Conservation (phyloP, 1,140 invertebrate species). For the Heliconius hewitsoni region DNA sequence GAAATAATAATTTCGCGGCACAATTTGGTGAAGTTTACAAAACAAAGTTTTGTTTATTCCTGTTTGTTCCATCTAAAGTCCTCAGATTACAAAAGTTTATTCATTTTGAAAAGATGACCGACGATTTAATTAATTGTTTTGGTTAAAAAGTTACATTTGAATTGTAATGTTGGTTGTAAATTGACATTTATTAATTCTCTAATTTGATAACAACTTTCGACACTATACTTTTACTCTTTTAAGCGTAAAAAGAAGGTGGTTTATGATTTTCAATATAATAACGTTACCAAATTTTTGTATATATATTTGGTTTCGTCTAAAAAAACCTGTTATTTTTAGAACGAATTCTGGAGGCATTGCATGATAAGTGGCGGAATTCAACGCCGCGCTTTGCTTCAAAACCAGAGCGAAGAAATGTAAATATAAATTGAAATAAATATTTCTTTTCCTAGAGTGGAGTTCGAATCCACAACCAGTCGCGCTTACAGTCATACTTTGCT, state of each 20-base stretch:
- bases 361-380: no score
- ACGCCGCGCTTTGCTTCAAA: no score
- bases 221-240: background rate
- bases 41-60: constrained; percentile 28
- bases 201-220: background rate
- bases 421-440: no score
- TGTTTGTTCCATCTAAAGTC: constrained; percentile 6
- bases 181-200: background rate
- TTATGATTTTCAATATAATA: no score
- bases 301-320: no score
- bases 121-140: constrained; percentile 14
- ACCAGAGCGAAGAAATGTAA: no score
- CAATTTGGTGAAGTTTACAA: constrained; percentile 33
- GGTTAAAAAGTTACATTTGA: constrained; percentile 2
- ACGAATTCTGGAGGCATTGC: no score
- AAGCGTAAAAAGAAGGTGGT: background rate
- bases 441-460: no score
- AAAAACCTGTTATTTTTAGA: no score
- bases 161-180: background rate
- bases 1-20: constrained; percentile 25
- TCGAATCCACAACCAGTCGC: no score
- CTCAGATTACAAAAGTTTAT: constrained; percentile 22
- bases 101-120: constrained; percentile 17
- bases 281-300: no score
- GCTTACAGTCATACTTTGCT: no score